phyloP scores from a whole-genome alignment of 1,140 invertebrate species.

The Saccostrea cuccullata region DNA sequence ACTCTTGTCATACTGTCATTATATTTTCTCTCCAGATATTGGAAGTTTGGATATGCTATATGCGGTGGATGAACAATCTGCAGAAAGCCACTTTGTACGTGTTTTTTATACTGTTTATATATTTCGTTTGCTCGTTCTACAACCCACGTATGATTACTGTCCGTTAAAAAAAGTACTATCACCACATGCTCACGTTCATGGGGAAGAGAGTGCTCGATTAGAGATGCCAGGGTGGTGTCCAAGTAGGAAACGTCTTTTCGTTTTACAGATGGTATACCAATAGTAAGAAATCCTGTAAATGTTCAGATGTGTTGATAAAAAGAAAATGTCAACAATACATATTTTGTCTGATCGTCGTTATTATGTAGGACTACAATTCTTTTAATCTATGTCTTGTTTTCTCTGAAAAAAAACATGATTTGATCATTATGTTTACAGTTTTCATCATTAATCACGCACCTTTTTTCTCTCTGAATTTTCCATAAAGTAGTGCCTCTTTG shows the following conservation, averaged over 20 bases:
- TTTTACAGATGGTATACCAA: slow-evolving; percentile 71
- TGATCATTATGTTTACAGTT: background rate
- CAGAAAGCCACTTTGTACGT: slow-evolving; percentile 88
- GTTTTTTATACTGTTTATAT: slow-evolving; percentile 85
- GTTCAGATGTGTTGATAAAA: background rate
- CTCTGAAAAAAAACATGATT: background rate
- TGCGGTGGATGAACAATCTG: slow-evolving; percentile 91
- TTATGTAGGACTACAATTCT: background rate
- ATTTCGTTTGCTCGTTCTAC: slow-evolving; percentile 80
- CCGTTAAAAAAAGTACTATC: slow-evolving; percentile 67
- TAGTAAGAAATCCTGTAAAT: slow-evolving; percentile 68
- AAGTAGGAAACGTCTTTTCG: slow-evolving; percentile 62
- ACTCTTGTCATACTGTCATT: slow-evolving; percentile 92
- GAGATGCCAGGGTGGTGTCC: slow-evolving; percentile 61
- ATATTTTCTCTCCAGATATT: slow-evolving; percentile 83
- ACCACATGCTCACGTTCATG: slow-evolving; percentile 61
- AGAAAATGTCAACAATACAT: too few species aligned
- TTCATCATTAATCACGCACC: background rate
- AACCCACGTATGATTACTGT: slow-evolving; percentile 56
- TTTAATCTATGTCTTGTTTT: background rate
- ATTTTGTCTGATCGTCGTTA: too few species aligned
- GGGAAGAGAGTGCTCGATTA: slow-evolving; percentile 59
- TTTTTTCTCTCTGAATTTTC: background rate
- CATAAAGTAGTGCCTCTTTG: slow-evolving; percentile 13
- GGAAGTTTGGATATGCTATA: slow-evolving; percentile 91